Evolutionary conservation across 2,888 invertebrate genomes (phyloP).

Genomic region (Pimpla rufipes): DNA sequence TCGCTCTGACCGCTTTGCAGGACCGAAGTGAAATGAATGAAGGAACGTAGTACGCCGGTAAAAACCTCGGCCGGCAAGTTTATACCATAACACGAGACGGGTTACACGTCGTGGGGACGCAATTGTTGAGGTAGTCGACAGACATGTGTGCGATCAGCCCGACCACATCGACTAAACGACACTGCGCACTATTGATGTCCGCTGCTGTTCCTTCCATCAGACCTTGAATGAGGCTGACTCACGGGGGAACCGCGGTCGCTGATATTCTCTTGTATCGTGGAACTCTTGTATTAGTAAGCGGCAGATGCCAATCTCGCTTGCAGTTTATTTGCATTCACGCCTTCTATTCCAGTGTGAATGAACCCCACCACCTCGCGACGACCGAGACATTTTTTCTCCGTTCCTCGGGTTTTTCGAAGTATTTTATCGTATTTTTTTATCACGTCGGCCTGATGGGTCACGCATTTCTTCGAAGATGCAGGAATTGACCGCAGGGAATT

Average conservation of each 20-base stretch:
- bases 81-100: slow-evolving; percentile 13
- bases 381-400: not conserved
- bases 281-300: slow-evolving; percentile 10
- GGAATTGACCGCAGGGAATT: not conserved
- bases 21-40: slow-evolving; percentile 13
- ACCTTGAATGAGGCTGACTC: slow-evolving; percentile 40
- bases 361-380: not conserved
- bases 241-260: slow-evolving; percentile 49
- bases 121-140: slow-evolving; percentile 10
- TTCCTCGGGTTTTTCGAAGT: slow-evolving; percentile 20
- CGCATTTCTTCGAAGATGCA: not conserved
- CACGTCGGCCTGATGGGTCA: not conserved
- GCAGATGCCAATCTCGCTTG: slow-evolving; percentile 7
- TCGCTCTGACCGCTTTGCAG: slow-evolving; percentile 34
- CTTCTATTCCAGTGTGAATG: not conserved
- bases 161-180: slow-evolving; percentile 20
- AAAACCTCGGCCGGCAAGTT: slow-evolving; percentile 8
- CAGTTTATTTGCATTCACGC: slow-evolving; percentile 37
- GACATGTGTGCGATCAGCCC: slow-evolving; percentile 5
- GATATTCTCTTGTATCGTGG: slow-evolving; percentile 23
- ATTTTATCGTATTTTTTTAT: not conserved
- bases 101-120: slow-evolving; percentile 34
- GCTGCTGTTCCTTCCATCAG: not conserved
- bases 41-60: not conserved
- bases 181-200: slow-evolving; percentile 11